Evolutionary conservation across 2,113 vertebrate species (phyloP).

Genomic region (Herpetotheres cachinnans): DNA sequence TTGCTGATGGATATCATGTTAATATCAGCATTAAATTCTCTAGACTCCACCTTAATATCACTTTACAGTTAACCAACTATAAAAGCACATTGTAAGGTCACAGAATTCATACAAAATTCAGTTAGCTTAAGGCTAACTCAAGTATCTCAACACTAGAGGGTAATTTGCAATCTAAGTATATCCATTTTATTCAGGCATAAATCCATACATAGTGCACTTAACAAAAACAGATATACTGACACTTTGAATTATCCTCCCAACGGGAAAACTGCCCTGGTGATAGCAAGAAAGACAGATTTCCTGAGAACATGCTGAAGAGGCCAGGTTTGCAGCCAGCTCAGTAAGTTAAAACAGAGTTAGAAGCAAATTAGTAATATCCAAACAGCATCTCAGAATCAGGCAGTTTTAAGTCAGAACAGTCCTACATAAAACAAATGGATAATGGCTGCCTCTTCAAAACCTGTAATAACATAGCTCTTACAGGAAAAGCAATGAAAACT

Average conservation of each 20-base stretch:
- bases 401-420: background rate
- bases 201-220: background rate
- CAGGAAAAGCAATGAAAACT: background rate
- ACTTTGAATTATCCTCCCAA: conserved; percentile 1
- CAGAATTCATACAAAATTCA: background rate
- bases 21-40: background rate
- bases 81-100: conserved; percentile 16
- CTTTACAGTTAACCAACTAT: conserved; percentile 8
- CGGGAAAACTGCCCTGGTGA: background rate
- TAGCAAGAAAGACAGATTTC: background rate
- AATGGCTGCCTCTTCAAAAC: background rate
- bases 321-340: background rate
- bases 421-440: background rate
- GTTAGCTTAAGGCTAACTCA: conserved; percentile 29
- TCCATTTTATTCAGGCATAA: conserved; percentile 23
- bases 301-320: background rate
- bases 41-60: background rate
- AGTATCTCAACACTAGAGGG: background rate
- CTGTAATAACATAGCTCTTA: background rate
- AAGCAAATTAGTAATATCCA: background rate
- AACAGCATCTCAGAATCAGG: background rate
- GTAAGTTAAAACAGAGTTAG: background rate
- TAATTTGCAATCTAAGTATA: background rate
- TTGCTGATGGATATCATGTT: background rate
- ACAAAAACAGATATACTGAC: conserved; percentile 17